phyloP scores from a whole-genome alignment of 1,140 invertebrate genomes.

The Meteorus sp. region DNA sequence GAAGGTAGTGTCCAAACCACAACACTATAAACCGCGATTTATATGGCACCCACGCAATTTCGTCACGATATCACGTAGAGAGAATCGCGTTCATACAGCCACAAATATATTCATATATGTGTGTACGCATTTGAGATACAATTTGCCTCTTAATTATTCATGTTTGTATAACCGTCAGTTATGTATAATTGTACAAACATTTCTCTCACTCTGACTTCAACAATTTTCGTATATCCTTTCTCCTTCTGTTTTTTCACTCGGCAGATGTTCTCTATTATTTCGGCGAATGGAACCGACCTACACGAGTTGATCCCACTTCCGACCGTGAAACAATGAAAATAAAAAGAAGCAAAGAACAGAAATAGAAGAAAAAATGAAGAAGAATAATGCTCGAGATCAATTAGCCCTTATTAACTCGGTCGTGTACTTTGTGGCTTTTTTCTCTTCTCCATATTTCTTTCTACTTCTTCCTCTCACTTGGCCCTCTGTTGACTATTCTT shows the following conservation, averaged over 20 bases:
- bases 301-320: slow-evolving; percentile 36
- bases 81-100: not conserved
- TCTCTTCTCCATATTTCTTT: no score
- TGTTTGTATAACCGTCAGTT: slow-evolving; percentile 10
- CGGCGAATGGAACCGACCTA: slow-evolving; percentile 21
- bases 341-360: no score
- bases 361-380: no score
- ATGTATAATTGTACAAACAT: no score
- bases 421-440: no score
- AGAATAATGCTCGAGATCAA: slow-evolving; percentile 26
- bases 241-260: no score
- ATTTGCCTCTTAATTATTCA: slow-evolving; percentile 25
- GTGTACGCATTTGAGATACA: slow-evolving; percentile 4
- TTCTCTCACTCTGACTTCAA: not conserved
- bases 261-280: no score
- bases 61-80: not conserved
- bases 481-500: no score
- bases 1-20: no score
- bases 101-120: not conserved
- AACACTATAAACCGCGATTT: no score
- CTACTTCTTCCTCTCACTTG: no score
- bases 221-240: no score
- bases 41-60: slow-evolving; percentile 1
- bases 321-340: slow-evolving; percentile 22
- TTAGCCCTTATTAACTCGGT: slow-evolving; percentile 41